A percentile compares a stretch with the other conserved stretches of the same genome.
Conservation (phyloP, 2,113 vertebrate species). For the Antigone vipio region DNA sequence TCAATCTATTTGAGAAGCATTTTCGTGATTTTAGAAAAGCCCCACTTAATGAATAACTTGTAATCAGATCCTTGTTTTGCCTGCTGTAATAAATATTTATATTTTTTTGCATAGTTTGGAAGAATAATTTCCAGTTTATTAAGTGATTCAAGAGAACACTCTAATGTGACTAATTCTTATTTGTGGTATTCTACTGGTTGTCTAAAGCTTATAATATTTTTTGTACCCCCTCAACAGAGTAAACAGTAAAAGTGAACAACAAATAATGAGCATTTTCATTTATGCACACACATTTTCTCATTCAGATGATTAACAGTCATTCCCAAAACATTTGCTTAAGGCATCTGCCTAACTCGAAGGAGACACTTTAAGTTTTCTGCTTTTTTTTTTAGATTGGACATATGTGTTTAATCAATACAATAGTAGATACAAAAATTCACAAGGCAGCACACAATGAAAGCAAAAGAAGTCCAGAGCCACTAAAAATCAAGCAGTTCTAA, state of each 20-base stretch:
- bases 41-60: not conserved
- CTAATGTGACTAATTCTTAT: not conserved
- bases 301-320: not conserved
- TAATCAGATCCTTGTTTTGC: not conserved
- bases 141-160: not conserved
- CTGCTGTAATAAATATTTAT: not conserved
- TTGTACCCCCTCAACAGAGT: not conserved
- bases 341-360: not conserved
- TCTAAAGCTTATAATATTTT: not conserved
- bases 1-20: not conserved
- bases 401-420: not conserved
- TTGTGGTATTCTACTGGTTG: not conserved
- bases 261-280: constrained; percentile 17
- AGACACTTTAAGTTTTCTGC: not conserved
- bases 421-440: not conserved
- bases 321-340: not conserved
- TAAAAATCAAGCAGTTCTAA: not conserved
- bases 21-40: not conserved
- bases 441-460: not conserved
- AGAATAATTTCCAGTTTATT: not conserved
- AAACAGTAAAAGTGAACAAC: constrained; percentile 6
- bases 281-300: not conserved
- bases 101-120: not conserved
- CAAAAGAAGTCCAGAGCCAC: not conserved
- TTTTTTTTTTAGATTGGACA: not conserved